A percentile compares a stretch with the other conserved stretches of the same genome.
Conservation (phyloP, 2,888 invertebrate genomes). For the Conus canariensis region DNA sequence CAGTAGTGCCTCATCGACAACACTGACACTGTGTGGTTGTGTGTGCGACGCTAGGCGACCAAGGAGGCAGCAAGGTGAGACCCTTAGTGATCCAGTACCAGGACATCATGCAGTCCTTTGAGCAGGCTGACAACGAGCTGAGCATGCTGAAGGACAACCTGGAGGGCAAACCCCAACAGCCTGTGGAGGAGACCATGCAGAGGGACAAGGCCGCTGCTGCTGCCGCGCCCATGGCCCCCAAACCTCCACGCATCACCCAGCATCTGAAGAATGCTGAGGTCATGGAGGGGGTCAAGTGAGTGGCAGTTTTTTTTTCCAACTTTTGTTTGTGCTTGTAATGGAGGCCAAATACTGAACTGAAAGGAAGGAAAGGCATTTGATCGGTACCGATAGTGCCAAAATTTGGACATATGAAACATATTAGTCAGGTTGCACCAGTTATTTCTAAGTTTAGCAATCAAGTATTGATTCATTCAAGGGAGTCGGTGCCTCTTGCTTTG, state of each 20-base stretch:
- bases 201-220: slow-evolving; percentile 66
- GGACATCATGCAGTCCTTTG: slow-evolving; percentile 85
- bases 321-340: not conserved
- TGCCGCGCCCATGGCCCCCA: slow-evolving; percentile 56
- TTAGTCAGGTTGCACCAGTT: too few species aligned
- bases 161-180: slow-evolving; percentile 61
- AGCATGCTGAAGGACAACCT: slow-evolving; percentile 83
- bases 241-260: slow-evolving; percentile 85
- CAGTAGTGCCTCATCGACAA: too few species aligned
- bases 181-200: slow-evolving; percentile 63
- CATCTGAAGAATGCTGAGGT: slow-evolving; percentile 84
- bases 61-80: slow-evolving; percentile 79
- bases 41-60: slow-evolving; percentile 66
- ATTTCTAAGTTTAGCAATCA: too few species aligned
- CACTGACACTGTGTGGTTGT: too few species aligned
- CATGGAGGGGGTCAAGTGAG: slow-evolving; percentile 83
- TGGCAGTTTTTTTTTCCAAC: not conserved
- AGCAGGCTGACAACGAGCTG: slow-evolving; percentile 83
- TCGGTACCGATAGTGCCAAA: too few species aligned
- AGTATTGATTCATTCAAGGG: too few species aligned
- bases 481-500: too few species aligned
- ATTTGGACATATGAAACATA: too few species aligned
- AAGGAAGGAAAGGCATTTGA: too few species aligned
- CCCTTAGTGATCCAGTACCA: slow-evolving; percentile 83
- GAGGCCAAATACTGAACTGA: too few species aligned